Conservation (phyloP, 2,797 vertebrate species). For the Artibeus jamaicensis region DNA sequence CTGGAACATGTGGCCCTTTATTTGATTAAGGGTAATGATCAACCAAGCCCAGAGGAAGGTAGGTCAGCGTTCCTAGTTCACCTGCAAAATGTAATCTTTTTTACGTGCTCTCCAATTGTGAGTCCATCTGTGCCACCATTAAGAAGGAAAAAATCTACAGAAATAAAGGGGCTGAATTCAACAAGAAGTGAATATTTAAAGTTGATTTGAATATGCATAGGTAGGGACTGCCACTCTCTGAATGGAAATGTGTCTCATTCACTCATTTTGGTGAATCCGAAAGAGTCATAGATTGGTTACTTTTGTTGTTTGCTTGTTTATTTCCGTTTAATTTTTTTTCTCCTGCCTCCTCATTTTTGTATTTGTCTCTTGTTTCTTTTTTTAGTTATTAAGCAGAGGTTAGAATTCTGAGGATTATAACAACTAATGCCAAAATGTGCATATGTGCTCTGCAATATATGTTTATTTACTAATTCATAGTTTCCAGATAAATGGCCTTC, state of each 20-base stretch:
- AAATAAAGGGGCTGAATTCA: constrained; percentile 13
- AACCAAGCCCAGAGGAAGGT: constrained; percentile 83
- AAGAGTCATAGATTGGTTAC: background rate
- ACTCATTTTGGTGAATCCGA: background rate
- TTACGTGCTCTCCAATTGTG: constrained; percentile 74
- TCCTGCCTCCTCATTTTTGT: background rate
- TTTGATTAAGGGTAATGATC: constrained; percentile 90
- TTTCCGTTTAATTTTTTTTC: background rate
- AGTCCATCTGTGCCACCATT: constrained; percentile 73
- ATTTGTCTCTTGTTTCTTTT: background rate
- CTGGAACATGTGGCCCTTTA: constrained; percentile 86
- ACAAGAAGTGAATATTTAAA: constrained; percentile 46
- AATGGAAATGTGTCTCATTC: background rate
- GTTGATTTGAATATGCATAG: background rate
- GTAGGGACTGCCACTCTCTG: background rate
- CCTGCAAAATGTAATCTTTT: constrained; percentile 81
- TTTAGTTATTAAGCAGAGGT: background rate
- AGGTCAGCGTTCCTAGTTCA: constrained; percentile 82
- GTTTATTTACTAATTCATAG: background rate
- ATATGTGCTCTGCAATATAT: background rate
- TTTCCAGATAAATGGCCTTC: background rate
- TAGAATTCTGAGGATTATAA: background rate
- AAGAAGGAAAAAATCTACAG: constrained; percentile 55
- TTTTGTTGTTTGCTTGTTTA: background rate
- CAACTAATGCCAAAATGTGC: background rate